Percentiles rank a stretch among this genome's conserved stretches.
These are phyloP conservation scores for Procavia capensis DNA, from an alignment of 2,113 vertebrate species.

Conservation along the genomic window DNA sequence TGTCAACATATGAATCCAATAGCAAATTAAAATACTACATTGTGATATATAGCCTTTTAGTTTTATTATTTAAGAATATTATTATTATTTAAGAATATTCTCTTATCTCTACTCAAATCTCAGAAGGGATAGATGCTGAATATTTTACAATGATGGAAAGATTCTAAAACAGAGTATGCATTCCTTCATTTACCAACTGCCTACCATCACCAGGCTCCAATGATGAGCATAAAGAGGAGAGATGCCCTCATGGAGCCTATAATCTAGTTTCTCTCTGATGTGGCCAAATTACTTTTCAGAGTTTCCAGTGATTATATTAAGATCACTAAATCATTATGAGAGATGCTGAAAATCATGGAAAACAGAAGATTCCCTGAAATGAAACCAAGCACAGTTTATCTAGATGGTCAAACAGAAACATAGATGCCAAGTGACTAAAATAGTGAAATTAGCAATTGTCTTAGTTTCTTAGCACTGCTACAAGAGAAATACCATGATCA, in stretches of 20 bases:
- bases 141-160: not conserved
- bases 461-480: not conserved
- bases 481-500: not conserved
- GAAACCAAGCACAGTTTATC: not conserved
- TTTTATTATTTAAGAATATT: not conserved
- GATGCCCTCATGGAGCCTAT: not conserved
- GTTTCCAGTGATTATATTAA: not conserved
- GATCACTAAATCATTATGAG: not conserved
- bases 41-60: not conserved
- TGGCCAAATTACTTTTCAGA: not conserved
- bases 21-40: not conserved
- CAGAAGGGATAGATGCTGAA: not conserved
- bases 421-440: not conserved
- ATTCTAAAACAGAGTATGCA: not conserved
- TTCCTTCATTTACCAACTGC: not conserved
- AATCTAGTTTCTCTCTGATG: not conserved
- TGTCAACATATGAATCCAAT: not conserved
- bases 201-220: not conserved
- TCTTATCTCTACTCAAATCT: not conserved
- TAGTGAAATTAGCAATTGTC: not conserved
- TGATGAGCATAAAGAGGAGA: not conserved
- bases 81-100: not conserved
- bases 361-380: not conserved
- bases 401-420: not conserved
- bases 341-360: not conserved